Base-by-base conservation (phyloP, 2,888 invertebrate species). In the Mythimna pallens region DNA sequence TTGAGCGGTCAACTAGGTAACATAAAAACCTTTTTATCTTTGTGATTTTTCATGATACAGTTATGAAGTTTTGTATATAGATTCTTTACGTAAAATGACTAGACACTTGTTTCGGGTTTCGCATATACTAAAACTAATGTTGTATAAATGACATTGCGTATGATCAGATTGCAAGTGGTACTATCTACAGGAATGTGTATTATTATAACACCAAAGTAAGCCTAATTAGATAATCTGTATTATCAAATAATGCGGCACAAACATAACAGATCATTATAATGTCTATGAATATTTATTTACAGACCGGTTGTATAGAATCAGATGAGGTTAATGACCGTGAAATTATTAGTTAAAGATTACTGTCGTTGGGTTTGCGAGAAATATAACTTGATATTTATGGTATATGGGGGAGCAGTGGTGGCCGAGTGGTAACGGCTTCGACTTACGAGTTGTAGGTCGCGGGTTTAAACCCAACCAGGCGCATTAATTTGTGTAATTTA, bases 201-300 rank as follows among this genome's bases (percentile, higher is more conserved):
- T 9, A 6, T 10, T 3, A 22, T 65, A 10, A 34, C 17, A 17
- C n/a, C 8, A 36, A 63, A 58, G 25, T 25, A 59, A 43, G 43
- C 10, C 25, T 81, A 65, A 63, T 76, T 71, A 34, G 4, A 65
- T 81, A 58, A 81, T 65, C 20, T 34, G 10, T 34, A 17, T 54
- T 34, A 65, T 50, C 64, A 69, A 66, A 25, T 9, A 9, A 52
- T 14, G 25, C 59, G 66, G 54, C 61, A 69, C 34, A 57, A 62
- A 43, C n/a, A 3, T 47, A 69, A 61, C 25, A 62, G 36, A 36
- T 58, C 25, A 64, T 69, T 59, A 52, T 17, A 82, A 63, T 78
- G 50, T 47, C 59, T 70, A 64, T 78, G 72, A 69, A 72, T 82
- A 82, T 72, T 54, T 69, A 72, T 69, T 36, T 64, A 8, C 20